Percentiles rank a stretch among this genome's conserved stretches.
Conservation (phyloP, 2,113 vertebrate genomes). For the Hirundichthys speculiger region DNA sequence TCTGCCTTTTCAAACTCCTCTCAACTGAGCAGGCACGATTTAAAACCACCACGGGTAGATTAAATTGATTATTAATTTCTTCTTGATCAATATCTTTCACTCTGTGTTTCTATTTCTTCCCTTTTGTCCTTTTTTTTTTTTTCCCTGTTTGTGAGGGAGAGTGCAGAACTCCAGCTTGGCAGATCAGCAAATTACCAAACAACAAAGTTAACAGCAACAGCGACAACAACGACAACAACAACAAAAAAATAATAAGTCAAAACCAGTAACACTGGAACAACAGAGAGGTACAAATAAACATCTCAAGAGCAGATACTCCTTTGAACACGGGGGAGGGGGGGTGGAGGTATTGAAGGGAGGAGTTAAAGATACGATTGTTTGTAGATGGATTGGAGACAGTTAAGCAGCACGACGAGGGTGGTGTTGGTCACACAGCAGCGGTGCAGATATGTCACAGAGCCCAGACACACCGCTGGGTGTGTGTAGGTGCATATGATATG, state of each 20-base stretch:
- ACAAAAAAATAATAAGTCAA: slow-evolving; percentile 50
- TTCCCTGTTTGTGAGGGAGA: slow-evolving; percentile 49
- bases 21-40: slow-evolving; percentile 66
- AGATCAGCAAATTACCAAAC: slow-evolving; percentile 68
- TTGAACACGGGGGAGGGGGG: slow-evolving; percentile 8
- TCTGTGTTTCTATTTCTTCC: slow-evolving; percentile 43
- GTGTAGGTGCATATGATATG: slow-evolving; percentile 63
- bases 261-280: slow-evolving; percentile 64
- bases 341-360: neutral
- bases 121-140: slow-evolving; percentile 31
- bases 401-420: slow-evolving; percentile 63
- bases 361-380: slow-evolving; percentile 37
- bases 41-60: slow-evolving; percentile 67
- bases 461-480: slow-evolving; percentile 56
- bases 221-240: slow-evolving; percentile 42
- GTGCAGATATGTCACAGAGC: slow-evolving; percentile 75
- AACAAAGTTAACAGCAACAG: slow-evolving; percentile 63
- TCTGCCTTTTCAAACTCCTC: slow-evolving; percentile 13
- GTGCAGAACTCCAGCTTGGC: slow-evolving; percentile 74
- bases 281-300: slow-evolving; percentile 65
- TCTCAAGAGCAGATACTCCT: slow-evolving; percentile 46
- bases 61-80: slow-evolving; percentile 59
- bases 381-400: slow-evolving; percentile 42
- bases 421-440: slow-evolving; percentile 62
- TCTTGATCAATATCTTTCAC: slow-evolving; percentile 52